Evolutionary conservation across 2,888 invertebrate species (phyloP), one percentile per base, ranked within the genome.

Genomic region (Podotricha telesiphe): DNA sequence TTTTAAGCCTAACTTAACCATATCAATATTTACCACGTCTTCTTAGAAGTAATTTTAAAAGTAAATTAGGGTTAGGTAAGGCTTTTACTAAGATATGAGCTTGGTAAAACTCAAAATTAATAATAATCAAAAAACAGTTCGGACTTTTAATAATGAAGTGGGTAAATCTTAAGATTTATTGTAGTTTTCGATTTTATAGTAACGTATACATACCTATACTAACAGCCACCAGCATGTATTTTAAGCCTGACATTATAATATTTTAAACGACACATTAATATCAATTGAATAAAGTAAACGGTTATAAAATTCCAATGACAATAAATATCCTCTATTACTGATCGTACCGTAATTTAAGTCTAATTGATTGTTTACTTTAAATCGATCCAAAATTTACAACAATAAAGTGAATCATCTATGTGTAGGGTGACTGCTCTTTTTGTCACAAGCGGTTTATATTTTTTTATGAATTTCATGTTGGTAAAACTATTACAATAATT

Each of bases 311-410:
- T 81, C 80, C 83, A 86, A 82, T 81, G 85, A 86, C 87, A 86
- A 89, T 90, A 89, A 89, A 91, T 89, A 85, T 88, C 87, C 86
- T 82, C 88, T 88, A 87, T 90, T 88, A 87, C 82, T 82, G 85
- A 83, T 79, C 81, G 83, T 81, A 79, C 84, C 83, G 88, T 88
- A 89, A 89, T 86, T 90, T 84, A 87, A 86, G 79, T 82, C 82
- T 87, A 92, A 91, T 90, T 88, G 89, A 88, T 87, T 89, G 87
- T 90, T 89, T 88, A 86, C 87, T 87, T 88, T 82, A 86, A 87
- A 87, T 86, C 86, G 88, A 81, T 84, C 83, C 83, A 86, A 88
- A 86, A 84, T 78, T 83, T 81, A 77, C 77, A 85, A 86, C 87
- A 88, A 86, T 87, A 81, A 85, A 85, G 86, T 91, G 91, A 91